phyloP scores from a whole-genome alignment of 2,888 invertebrate species.

The Watsonalla cultraria region DNA sequence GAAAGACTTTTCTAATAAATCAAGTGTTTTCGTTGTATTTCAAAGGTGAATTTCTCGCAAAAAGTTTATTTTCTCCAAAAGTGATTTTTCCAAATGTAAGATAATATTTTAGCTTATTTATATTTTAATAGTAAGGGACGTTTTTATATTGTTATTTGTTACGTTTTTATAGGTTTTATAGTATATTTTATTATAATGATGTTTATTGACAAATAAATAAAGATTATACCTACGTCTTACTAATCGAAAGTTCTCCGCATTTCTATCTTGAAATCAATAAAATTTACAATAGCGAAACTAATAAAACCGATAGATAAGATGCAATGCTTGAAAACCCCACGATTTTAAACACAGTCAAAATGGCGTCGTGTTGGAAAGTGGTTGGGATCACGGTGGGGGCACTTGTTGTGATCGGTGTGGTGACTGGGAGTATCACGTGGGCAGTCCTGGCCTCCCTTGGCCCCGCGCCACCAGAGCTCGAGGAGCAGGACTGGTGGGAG shows the following conservation, averaged over 20 bases:
- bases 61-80: no score
- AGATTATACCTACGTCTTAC: not conserved
- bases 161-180: no score
- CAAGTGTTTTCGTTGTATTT: no score
- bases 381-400: conserved; percentile 23
- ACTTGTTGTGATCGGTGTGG: conserved; percentile 27
- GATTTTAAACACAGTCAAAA: conserved; percentile 10
- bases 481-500: conserved; percentile 85
- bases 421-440: conserved; percentile 38
- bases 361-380: conserved; percentile 23
- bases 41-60: no score
- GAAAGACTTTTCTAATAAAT: no score
- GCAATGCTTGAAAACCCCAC: conserved; percentile 15
- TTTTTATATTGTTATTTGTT: no score
- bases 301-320: conserved; percentile 12
- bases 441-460: conserved; percentile 27
- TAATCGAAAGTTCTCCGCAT: not conserved
- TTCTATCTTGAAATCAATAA: conserved; percentile 3
- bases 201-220: no score
- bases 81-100: no score
- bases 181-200: no score
- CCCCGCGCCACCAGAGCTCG: conserved; percentile 28
- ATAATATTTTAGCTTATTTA: no score
- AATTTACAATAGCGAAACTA: conserved; percentile 8
- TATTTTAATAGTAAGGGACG: no score